Evolutionary conservation across 2,797 vertebrate species (phyloP).

Genomic region (Onychomys torridus): DNA sequence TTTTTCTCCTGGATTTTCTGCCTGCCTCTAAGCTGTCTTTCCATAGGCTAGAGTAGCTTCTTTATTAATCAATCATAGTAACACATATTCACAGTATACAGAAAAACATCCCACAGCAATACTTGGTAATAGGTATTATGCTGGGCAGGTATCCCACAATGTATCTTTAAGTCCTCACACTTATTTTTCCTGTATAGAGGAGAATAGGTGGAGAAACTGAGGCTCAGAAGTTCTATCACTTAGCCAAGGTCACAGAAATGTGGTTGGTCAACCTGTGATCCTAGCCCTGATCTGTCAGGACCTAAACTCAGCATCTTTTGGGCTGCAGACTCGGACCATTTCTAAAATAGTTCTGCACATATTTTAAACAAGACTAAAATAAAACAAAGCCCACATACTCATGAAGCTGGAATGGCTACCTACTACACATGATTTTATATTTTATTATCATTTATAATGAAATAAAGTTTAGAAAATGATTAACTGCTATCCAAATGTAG

Average conservation of each 20-base stretch:
- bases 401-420: no score
- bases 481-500: neutral
- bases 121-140: neutral
- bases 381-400: neutral
- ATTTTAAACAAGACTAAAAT: neutral
- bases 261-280: neutral
- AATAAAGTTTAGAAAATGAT: neutral
- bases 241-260: neutral
- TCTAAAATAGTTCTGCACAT: neutral
- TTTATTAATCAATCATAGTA: no score
- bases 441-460: neutral
- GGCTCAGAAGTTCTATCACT: neutral
- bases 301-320: neutral
- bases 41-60: no score
- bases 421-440: neutral
- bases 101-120: no score
- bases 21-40: no score
- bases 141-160: accelerated
- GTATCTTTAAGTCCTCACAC: neutral
- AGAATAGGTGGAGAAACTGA: neutral
- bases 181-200: neutral
- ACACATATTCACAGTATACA: no score
- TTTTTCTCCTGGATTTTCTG: no score
- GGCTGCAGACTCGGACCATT: neutral
- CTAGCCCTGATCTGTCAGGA: neutral